These are phyloP conservation scores for Dermatemys mawii DNA, from an alignment of 2,113 vertebrate species.

Conservation along the genomic window DNA sequence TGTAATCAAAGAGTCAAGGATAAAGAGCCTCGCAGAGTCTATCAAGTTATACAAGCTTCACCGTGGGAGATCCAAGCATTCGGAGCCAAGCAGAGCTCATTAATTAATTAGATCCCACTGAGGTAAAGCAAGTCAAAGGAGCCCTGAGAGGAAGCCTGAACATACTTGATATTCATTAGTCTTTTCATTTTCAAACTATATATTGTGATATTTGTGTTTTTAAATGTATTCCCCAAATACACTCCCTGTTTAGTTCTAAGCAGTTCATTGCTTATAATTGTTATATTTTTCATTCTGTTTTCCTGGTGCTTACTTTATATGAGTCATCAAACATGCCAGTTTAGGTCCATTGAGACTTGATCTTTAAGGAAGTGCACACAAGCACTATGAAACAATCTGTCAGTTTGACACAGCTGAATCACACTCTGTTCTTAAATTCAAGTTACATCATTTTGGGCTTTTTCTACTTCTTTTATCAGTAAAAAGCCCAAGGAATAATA, in stretches of 20 bases:
- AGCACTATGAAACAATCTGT: background rate
- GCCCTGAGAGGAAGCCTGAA: background rate
- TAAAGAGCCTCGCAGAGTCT: background rate
- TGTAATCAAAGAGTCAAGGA: background rate
- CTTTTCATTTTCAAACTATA: background rate
- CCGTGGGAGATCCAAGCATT: background rate
- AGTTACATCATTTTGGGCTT: background rate
- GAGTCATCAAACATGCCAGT: background rate
- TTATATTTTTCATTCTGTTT: conserved; percentile 10
- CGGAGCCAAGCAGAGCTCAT: background rate
- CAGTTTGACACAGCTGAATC: background rate
- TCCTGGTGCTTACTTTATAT: background rate
- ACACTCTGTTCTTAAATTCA: background rate
- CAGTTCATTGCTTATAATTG: background rate
- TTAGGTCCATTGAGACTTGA: background rate
- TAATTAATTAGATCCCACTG: background rate
- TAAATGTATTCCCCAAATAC: background rate
- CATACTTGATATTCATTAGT: background rate
- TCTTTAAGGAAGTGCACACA: background rate
- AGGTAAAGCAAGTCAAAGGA: background rate
- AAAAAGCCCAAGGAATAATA: background rate
- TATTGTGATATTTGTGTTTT: background rate
- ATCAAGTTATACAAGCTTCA: background rate
- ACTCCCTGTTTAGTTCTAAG: conserved; percentile 2
- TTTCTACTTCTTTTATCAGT: background rate